Evolutionary conservation across 2,797 vertebrate species (phyloP).

Genomic region (Amblyraja radiata): DNA sequence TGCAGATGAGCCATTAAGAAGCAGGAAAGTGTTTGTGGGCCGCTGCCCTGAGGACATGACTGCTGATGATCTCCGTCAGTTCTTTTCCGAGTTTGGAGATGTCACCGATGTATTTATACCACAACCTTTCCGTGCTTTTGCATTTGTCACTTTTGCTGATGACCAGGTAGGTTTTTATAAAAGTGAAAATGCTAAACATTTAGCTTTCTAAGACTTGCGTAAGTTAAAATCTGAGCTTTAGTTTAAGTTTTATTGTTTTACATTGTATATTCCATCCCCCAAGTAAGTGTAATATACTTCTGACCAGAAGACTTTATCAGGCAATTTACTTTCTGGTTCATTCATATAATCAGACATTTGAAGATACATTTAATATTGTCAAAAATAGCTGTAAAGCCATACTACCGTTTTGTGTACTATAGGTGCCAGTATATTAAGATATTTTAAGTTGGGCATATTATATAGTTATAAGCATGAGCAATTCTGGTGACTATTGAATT

Average conservation of each 20-base stretch:
- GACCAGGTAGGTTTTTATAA: slow-evolving; percentile 73
- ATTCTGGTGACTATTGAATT: too few species aligned
- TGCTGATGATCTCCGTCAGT: slow-evolving; percentile 83
- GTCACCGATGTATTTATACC: slow-evolving; percentile 98
- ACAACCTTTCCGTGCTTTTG: slow-evolving; percentile 93
- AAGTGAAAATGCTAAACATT: neutral
- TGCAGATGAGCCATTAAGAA: slow-evolving; percentile 87
- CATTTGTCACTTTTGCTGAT: slow-evolving; percentile 96
- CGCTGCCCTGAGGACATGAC: slow-evolving; percentile 97
- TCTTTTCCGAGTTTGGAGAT: slow-evolving; percentile 95
- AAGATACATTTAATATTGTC: neutral
- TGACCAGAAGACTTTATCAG: neutral
- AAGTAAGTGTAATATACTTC: too few species aligned
- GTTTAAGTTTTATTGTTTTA: too few species aligned
- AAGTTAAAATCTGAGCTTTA: neutral
- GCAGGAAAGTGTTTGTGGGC: slow-evolving; percentile 95
- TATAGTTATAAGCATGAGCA: too few species aligned
- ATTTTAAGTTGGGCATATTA: neutral
- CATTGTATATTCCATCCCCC: too few species aligned
- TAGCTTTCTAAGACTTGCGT: neutral
- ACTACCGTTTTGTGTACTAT: too few species aligned
- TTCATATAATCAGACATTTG: neutral
- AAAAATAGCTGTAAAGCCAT: too few species aligned
- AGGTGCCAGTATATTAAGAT: neutral
- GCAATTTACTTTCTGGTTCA: neutral